Evolutionary conservation across 2,888 invertebrate genomes (phyloP).

Genomic region (Cantharis rufa): DNA sequence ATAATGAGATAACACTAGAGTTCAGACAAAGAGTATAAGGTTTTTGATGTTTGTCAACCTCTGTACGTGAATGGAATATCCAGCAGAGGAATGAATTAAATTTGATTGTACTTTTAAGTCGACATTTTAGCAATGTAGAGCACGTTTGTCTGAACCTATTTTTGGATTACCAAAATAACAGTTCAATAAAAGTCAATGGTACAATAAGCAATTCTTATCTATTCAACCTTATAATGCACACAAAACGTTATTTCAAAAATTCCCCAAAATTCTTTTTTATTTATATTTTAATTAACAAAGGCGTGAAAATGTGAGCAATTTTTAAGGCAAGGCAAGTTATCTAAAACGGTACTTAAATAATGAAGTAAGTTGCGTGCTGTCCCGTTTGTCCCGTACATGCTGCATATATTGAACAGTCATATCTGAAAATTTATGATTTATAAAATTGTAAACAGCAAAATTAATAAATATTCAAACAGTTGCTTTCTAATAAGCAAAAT

Average conservation of each 20-base stretch:
- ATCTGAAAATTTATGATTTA: not conserved
- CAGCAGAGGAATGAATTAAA: not conserved
- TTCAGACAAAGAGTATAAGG: not conserved
- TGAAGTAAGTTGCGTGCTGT: not conserved
- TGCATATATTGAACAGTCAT: not conserved
- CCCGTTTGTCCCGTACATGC: not conserved
- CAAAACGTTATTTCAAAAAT: not conserved
- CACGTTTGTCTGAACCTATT: not conserved
- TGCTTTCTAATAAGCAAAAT: constrained; percentile 20
- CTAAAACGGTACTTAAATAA: not conserved
- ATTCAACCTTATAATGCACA: not conserved
- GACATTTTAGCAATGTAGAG: not conserved
- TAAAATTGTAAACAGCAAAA: not conserved
- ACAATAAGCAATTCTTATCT: not conserved
- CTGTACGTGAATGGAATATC: not conserved
- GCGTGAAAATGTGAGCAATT: not conserved
- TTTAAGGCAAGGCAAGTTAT: not conserved
- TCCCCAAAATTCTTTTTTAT: not conserved
- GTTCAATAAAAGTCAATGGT: not conserved
- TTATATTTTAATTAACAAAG: not conserved
- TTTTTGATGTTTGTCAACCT: not conserved
- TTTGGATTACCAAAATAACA: not conserved
- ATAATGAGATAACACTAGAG: not conserved
- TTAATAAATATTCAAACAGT: constrained; percentile 10
- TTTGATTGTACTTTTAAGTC: not conserved